Evolutionary conservation across 2,888 invertebrate species (phyloP), one percentile per base, ranked within the genome.

Genomic region (Tholera decimalis): DNA sequence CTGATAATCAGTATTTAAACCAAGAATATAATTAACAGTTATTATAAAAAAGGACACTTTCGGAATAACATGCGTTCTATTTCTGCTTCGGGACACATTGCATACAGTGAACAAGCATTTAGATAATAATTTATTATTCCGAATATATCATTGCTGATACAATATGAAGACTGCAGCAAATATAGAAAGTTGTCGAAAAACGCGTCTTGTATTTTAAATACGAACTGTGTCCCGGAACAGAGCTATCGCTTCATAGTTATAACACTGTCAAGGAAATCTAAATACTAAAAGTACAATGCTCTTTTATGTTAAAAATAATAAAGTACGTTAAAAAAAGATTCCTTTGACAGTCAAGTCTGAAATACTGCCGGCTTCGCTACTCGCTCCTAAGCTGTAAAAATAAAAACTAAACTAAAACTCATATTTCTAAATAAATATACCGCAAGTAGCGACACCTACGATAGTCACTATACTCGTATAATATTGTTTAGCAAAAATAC

Each of bases 401-500:
- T 56, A 72, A 44, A 35, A 62, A 53, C 50, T 72, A 77, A 54
- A 62, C 66, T 76, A 64, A 56, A 75, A 69, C 44, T 61, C 30
- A 67, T 70, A 60, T n/a, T 37, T 43, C 59, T 73, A 70, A 72
- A 59, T 73, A 73, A 78, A 72, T 62, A 72, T 61, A 59, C n/a
- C 57, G 46, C 53, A 53, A 62, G 64, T 49, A 73, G 67, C 75
- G 68, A 68, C 44, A 70, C 53, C 56, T 58, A 26, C 24, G 28
- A 22, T 47, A 20, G 11, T 39, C 55, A 56, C 47, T 63, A 54
- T 71, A 66, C 26, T 67, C 43, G 2, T 53, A 49, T 64, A 69
- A 72, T 59, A 67, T 67, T 62, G 61, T 77, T 66, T 75, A 80
- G 71, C 64, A 75, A 83, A 80, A 77, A 73, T 75, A 79, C 63